Conservation (phyloP, 2,888 invertebrate species). For the Stenolophus ochropezus region DNA sequence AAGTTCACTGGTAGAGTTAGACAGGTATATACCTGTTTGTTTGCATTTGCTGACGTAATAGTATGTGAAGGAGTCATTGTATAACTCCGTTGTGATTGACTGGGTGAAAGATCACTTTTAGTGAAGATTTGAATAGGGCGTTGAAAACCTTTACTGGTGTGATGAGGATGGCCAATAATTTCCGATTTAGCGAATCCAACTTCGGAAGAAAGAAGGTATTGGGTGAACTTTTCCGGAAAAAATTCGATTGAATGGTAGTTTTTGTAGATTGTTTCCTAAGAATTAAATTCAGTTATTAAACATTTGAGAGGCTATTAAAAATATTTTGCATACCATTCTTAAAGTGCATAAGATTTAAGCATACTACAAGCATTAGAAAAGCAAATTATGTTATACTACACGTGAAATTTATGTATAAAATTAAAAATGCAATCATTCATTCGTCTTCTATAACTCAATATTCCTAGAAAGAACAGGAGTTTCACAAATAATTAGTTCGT, state of each 20-base stretch:
- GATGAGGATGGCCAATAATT: conserved; percentile 85
- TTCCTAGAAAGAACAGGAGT: too few relatives aligned
- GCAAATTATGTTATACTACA: too few relatives aligned
- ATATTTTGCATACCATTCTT: too few relatives aligned
- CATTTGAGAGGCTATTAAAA: too few relatives aligned
- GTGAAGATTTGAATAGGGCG: conserved; percentile 82
- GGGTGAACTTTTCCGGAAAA: conserved; percentile 94
- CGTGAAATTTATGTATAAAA: too few relatives aligned
- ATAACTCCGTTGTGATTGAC: conserved; percentile 68
- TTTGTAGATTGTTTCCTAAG: conserved; percentile 87
- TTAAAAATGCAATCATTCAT: too few relatives aligned
- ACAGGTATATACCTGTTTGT: conserved; percentile 41
- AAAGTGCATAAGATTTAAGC: too few relatives aligned
- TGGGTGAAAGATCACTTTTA: conserved; percentile 73
- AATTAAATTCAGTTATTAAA: background rate
- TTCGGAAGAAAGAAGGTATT: conserved; percentile 91
- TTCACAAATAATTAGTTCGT: too few relatives aligned
- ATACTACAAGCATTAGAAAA: too few relatives aligned
- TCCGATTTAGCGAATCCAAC: conserved; percentile 95
- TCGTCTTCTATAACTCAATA: too few relatives aligned
- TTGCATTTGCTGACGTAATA: conserved; percentile 37
- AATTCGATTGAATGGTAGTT: conserved; percentile 91
- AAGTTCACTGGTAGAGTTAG: conserved; percentile 8
- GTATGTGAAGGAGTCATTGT: conserved; percentile 61
- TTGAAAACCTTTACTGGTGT: conserved; percentile 91